These are phyloP conservation scores for Donacobius atricapilla DNA, from an alignment of 2,113 vertebrate genomes.

Conservation along the genomic window DNA sequence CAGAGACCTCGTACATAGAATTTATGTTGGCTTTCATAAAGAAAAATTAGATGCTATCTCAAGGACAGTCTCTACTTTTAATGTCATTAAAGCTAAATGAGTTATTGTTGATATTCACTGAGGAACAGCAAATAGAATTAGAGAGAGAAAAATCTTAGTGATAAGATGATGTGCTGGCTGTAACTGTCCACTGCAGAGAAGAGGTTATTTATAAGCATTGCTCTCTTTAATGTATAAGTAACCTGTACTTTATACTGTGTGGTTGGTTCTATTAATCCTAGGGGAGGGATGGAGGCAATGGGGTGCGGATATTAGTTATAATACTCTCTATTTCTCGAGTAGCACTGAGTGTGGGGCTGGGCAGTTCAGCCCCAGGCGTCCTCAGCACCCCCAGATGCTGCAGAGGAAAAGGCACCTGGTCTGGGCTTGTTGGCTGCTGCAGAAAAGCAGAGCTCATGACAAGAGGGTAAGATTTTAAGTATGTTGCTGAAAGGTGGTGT, in stretches of 20 bases:
- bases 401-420: not conserved
- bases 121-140: slow-evolving; percentile 44
- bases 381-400: not conserved
- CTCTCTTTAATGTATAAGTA: not conserved
- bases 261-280: not conserved
- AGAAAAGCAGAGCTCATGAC: not conserved
- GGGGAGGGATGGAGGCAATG: not conserved
- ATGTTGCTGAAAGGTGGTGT: not conserved
- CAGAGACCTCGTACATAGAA: slow-evolving; percentile 44
- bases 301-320: not conserved
- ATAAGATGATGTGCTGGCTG: slow-evolving; percentile 17
- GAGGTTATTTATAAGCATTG: slow-evolving; percentile 22
- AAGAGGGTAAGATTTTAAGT: not conserved
- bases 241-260: not conserved
- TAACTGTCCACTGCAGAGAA: slow-evolving; percentile 14
- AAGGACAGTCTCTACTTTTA: slow-evolving; percentile 66
- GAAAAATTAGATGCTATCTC: slow-evolving; percentile 69
- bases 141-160: slow-evolving; percentile 32
- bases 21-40: slow-evolving; percentile 73
- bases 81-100: slow-evolving; percentile 66
- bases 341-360: not conserved
- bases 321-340: not conserved
- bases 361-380: accelerated
- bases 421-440: accelerated
- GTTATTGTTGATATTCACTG: slow-evolving; percentile 58